Evolutionary conservation across 2,113 vertebrate species (phyloP).

Genomic region (Tragulus kanchil): DNA sequence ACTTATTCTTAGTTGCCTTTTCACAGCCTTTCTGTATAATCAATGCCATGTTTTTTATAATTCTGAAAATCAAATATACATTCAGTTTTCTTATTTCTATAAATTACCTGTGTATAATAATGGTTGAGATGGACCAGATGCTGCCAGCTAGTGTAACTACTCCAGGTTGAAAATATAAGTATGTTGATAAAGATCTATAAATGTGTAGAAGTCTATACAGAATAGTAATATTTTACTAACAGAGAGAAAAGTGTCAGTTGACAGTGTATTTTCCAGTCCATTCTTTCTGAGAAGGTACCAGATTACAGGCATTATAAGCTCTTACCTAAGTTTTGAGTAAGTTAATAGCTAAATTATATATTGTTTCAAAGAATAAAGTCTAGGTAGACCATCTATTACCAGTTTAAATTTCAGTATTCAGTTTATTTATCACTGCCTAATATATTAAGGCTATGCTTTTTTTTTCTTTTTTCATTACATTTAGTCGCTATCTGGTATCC

Average conservation of each 20-base stretch:
- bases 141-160: slow-evolving; percentile 57
- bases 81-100: slow-evolving; percentile 66
- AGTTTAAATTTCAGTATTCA: slow-evolving; percentile 73
- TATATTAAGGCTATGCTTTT: slow-evolving; percentile 57
- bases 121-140: slow-evolving; percentile 34
- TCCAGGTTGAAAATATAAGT: slow-evolving; percentile 49
- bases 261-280: slow-evolving; percentile 68
- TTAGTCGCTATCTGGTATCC: slow-evolving; percentile 16
- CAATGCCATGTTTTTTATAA: slow-evolving; percentile 41
- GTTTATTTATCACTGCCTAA: slow-evolving; percentile 62
- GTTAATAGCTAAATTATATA: slow-evolving; percentile 68
- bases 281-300: slow-evolving; percentile 53
- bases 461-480: slow-evolving; percentile 31
- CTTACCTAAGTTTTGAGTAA: slow-evolving; percentile 69
- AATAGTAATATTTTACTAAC: slow-evolving; percentile 64
- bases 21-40: slow-evolving; percentile 49
- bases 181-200: slow-evolving; percentile 60
- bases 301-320: slow-evolving; percentile 38
- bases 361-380: slow-evolving; percentile 69
- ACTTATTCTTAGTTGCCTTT: slow-evolving; percentile 50
- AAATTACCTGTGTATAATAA: slow-evolving; percentile 44
- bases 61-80: slow-evolving; percentile 58
- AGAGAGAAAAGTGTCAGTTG: slow-evolving; percentile 43
- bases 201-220: slow-evolving; percentile 50
- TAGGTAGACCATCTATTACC: slow-evolving; percentile 67